Evolutionary conservation across 2,888 invertebrate genomes (phyloP).

Genomic region (Strigamia crassipes): DNA sequence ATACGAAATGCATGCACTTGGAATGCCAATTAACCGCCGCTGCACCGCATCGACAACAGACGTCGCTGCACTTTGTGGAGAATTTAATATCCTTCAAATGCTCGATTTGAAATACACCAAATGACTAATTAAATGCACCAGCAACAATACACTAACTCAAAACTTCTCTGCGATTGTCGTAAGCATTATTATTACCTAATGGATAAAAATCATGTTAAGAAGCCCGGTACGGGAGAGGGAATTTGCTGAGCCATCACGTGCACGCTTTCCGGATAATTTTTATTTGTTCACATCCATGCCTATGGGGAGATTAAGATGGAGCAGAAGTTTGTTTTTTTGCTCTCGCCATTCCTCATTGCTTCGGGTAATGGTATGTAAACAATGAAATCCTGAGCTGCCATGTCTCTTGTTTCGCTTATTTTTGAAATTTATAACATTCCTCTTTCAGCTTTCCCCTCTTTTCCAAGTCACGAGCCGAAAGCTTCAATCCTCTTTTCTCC

Average conservation of each 20-base stretch:
- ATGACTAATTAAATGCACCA: conserved; percentile 10
- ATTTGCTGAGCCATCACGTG: background rate
- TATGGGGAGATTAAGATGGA: conserved; percentile 10
- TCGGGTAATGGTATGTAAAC: conserved; percentile 33
- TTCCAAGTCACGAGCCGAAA: background rate
- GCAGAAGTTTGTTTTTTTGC: background rate
- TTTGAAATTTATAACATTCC: conserved; percentile 32
- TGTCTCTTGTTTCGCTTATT: conserved; percentile 2
- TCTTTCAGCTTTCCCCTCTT: background rate
- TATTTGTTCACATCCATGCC: background rate
- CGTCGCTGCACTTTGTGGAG: background rate
- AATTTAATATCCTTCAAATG: conserved; percentile 10
- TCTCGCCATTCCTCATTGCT: background rate
- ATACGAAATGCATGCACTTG: conserved; percentile 10
- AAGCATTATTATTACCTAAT: background rate
- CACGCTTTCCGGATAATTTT: background rate
- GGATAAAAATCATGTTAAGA: background rate
- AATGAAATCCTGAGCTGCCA: background rate
- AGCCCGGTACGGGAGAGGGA: background rate
- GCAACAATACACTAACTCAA: background rate
- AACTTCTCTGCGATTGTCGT: background rate
- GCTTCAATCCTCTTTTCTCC: conserved; percentile 13
- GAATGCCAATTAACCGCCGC: conserved; percentile 3
- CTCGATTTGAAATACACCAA: conserved; percentile 10
- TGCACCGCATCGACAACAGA: conserved; percentile 4